Percentiles rank a stretch among this genome's conserved stretches.
These are phyloP conservation scores for Acleris literana DNA, from an alignment of 2,888 invertebrate species.

Conservation along the genomic window DNA sequence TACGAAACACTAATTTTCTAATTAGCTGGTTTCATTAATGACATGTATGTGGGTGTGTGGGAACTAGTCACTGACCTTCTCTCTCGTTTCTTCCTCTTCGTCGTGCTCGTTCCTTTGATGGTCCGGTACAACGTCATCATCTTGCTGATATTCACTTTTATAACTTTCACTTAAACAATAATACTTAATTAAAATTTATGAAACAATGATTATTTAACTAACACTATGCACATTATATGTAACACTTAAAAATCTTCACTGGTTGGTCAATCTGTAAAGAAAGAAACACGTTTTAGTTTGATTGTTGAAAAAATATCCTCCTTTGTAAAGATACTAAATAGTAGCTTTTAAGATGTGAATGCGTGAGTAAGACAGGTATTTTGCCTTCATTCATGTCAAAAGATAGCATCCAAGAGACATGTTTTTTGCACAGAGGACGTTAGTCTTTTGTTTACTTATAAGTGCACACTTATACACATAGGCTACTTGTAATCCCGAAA, in stretches of 20 bases:
- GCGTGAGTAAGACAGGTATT: too few relatives aligned
- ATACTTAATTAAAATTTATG: constrained; percentile 1
- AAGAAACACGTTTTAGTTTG: background rate
- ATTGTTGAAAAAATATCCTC: too few relatives aligned
- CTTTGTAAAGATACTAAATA: too few relatives aligned
- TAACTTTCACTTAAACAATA: constrained; percentile 24
- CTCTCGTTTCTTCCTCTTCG: constrained; percentile 79
- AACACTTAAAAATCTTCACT: constrained; percentile 8
- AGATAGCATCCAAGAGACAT: too few relatives aligned
- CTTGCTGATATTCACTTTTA: constrained; percentile 50
- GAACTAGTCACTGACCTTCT: constrained; percentile 64
- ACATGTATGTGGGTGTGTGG: constrained; percentile 24
- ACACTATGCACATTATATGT: constrained; percentile 22
- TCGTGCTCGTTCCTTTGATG: constrained; percentile 80
- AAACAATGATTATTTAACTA: background rate
- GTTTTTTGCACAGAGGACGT: too few relatives aligned
- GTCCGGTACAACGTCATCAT: constrained; percentile 84
- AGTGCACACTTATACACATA: too few relatives aligned
- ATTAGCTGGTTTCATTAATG: constrained; percentile 22
- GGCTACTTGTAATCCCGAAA: too few relatives aligned
- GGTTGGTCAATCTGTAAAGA: constrained; percentile 22
- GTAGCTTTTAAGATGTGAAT: too few relatives aligned
- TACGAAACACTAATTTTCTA: constrained; percentile 14
- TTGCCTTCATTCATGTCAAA: too few relatives aligned
- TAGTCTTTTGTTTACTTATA: too few relatives aligned